phyloP scores from a whole-genome alignment of 2,888 invertebrate genomes.

The Strigamia maritima region DNA sequence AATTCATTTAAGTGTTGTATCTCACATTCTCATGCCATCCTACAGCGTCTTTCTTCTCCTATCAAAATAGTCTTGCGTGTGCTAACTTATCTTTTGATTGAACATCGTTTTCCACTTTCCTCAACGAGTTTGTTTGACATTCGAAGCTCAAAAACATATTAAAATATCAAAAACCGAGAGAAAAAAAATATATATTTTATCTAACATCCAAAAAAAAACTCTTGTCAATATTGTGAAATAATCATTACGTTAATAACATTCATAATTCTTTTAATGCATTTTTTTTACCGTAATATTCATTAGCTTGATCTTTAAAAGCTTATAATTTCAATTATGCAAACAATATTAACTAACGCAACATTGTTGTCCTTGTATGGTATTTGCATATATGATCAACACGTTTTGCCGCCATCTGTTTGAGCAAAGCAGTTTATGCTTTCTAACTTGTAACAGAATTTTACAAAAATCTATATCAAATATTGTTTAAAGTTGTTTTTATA shows the following conservation, averaged over 20 bases:
- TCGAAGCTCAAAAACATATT: neutral
- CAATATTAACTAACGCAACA: neutral
- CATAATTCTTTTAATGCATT: too few relatives aligned
- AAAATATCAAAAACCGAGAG: neutral
- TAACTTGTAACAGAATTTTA: too few relatives aligned
- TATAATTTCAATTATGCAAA: neutral
- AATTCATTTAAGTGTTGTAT: neutral
- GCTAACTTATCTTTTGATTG: neutral
- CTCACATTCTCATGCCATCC: neutral
- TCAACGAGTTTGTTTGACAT: neutral
- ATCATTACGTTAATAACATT: too few relatives aligned
- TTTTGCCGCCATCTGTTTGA: neutral
- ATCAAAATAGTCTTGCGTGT: constrained; percentile 2
- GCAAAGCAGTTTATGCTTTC: neutral
- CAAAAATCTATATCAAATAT: too few relatives aligned
- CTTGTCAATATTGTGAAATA: too few relatives aligned
- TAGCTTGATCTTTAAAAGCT: neutral
- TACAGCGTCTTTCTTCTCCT: neutral
- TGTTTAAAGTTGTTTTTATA: too few relatives aligned
- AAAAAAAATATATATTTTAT: too few relatives aligned
- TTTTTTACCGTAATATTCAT: neutral
- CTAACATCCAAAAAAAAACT: too few relatives aligned
- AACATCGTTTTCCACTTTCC: constrained; percentile 27
- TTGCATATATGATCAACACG: neutral
- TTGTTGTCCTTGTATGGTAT: neutral